A percentile compares a stretch with the other conserved stretches of the same genome.
Conservation (phyloP, 37 sponge, comb jelly and placozoan genomes). For the Axinella damicornis region DNA sequence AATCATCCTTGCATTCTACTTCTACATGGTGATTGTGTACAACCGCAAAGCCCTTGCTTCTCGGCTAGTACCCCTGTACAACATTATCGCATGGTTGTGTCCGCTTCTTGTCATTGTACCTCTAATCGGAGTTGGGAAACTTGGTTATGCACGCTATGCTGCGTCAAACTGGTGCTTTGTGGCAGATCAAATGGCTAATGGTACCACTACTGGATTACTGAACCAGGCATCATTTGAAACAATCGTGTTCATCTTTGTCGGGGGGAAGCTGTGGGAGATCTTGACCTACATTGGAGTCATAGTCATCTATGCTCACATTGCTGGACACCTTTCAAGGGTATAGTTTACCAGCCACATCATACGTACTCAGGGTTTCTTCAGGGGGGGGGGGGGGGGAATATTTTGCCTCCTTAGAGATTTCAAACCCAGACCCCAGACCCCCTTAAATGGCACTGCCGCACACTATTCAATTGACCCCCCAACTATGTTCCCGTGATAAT, state of each 20-base stretch:
- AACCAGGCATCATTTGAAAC: no score
- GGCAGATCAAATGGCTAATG: neutral
- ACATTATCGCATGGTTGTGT: slow-evolving; percentile 63
- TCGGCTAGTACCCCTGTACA: slow-evolving; percentile 51
- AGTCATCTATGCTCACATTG: slow-evolving; percentile 11
- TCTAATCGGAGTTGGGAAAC: neutral
- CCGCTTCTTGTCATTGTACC: slow-evolving; percentile 43
- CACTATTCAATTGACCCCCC: no score
- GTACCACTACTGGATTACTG: neutral
- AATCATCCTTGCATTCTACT: slow-evolving; percentile 60
- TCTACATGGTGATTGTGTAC: slow-evolving; percentile 34
- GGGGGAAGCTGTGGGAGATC: slow-evolving; percentile 41
- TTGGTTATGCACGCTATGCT: slow-evolving; percentile 47
- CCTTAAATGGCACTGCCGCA: no score
- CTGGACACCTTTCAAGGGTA: neutral
- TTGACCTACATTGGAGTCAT: slow-evolving; percentile 27
- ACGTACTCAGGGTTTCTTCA: no score
- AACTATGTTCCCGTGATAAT: no score
- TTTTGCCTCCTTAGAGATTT: no score
- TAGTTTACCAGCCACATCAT: no score
- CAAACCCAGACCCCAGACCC: no score
- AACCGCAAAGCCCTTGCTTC: slow-evolving; percentile 8
- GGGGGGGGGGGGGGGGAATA: no score
- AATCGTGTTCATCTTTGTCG: slow-evolving; percentile 29
- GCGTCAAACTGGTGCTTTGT: slow-evolving; percentile 74